Evolutionary conservation across 2,113 vertebrate genomes (phyloP).

Genomic region (Myotis lucifugus): DNA sequence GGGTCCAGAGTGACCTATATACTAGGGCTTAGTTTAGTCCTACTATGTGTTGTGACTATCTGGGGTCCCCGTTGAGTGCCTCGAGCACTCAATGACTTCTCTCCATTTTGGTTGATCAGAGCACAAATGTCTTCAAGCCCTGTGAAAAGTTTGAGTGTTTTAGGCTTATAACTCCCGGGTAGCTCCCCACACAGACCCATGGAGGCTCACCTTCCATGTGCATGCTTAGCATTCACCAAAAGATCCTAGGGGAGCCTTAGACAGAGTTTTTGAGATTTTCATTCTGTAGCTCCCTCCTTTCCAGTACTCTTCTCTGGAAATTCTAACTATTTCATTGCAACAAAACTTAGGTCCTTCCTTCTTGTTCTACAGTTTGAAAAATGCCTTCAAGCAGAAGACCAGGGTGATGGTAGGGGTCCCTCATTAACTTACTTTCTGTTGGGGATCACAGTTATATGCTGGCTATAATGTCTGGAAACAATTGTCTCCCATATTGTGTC

Average conservation of each 20-base stretch:
- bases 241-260: background rate
- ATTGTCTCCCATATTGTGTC: background rate
- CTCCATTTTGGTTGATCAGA: background rate
- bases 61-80: background rate
- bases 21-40: background rate
- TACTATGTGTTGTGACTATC: background rate
- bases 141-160: background rate
- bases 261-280: background rate
- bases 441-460: background rate
- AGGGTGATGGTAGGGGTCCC: background rate
- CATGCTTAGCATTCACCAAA: background rate
- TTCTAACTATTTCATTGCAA: background rate
- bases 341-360: background rate
- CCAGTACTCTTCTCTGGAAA: background rate
- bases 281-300: background rate
- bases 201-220: background rate
- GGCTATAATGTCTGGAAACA: background rate
- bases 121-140: background rate
- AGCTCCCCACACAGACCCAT: background rate
- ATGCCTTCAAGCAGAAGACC: background rate
- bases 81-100: background rate
- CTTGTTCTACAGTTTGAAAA: background rate
- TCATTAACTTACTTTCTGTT: background rate
- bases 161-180: background rate
- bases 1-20: background rate